These are phyloP conservation scores for Thymelicus lineola DNA, from an alignment of 2,888 invertebrate genomes.

Conservation along the genomic window DNA sequence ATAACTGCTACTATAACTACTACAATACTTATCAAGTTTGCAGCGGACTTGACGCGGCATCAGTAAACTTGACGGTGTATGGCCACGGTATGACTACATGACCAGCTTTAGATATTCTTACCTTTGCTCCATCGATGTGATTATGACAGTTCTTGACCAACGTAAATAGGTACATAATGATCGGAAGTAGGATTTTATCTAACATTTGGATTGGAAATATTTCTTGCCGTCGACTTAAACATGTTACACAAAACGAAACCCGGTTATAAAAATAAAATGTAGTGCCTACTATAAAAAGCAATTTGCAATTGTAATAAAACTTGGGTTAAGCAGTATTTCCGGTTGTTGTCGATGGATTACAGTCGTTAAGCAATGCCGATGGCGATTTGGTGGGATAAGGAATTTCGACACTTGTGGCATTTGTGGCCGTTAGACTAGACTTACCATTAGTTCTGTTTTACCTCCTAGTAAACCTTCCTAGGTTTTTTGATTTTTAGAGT, in stretches of 20 bases:
- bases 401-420: too few species aligned
- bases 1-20: too few species aligned
- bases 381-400: too few species aligned
- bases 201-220: constrained; percentile 12
- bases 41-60: too few species aligned
- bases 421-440: too few species aligned
- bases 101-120: constrained; percentile 43
- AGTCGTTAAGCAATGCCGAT: too few species aligned
- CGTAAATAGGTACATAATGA: constrained; percentile 5
- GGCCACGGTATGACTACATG: too few species aligned
- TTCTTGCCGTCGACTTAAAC: neutral
- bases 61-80: too few species aligned
- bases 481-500: too few species aligned
- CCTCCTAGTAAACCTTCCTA: too few species aligned
- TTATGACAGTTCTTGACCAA: constrained; percentile 44
- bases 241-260: neutral
- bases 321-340: neutral
- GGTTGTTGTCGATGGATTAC: neutral
- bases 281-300: neutral
- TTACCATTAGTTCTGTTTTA: too few species aligned
- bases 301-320: constrained; percentile 1
- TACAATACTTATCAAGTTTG: too few species aligned
- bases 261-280: neutral
- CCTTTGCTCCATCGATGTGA: constrained; percentile 73
- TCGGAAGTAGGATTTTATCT: constrained; percentile 6